Evolutionary conservation across 2,113 vertebrate species (phyloP).

Genomic region (Todiramphus chloris): DNA sequence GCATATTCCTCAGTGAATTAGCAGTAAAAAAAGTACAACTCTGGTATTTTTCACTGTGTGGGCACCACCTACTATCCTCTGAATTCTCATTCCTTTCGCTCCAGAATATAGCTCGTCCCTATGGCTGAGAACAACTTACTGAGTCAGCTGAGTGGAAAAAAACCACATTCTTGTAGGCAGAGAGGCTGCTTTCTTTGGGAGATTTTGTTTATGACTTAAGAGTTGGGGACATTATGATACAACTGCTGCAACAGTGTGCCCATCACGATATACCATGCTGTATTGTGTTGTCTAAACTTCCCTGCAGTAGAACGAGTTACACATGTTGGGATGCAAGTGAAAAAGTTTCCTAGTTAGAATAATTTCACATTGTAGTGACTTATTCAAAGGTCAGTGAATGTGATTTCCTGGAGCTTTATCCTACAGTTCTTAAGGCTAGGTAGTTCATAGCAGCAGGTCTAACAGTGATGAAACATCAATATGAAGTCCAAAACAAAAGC

Average conservation of each 20-base stretch:
- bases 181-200: neutral
- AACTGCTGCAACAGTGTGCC: neutral
- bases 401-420: neutral
- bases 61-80: neutral
- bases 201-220: neutral
- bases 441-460: neutral
- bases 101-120: neutral
- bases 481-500: neutral
- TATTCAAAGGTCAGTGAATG: neutral
- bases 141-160: neutral
- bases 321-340: neutral
- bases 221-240: neutral
- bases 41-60: neutral
- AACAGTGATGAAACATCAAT: neutral
- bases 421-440: neutral
- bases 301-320: neutral
- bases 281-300: neutral
- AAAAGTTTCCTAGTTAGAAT: neutral
- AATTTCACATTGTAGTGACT: neutral
- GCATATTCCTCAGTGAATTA: neutral
- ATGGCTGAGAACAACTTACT: neutral
- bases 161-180: neutral
- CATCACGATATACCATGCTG: neutral
- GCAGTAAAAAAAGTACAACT: neutral
- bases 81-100: neutral